Conservation (phyloP, 2,797 vertebrate species). For the Clamator glandarius region DNA sequence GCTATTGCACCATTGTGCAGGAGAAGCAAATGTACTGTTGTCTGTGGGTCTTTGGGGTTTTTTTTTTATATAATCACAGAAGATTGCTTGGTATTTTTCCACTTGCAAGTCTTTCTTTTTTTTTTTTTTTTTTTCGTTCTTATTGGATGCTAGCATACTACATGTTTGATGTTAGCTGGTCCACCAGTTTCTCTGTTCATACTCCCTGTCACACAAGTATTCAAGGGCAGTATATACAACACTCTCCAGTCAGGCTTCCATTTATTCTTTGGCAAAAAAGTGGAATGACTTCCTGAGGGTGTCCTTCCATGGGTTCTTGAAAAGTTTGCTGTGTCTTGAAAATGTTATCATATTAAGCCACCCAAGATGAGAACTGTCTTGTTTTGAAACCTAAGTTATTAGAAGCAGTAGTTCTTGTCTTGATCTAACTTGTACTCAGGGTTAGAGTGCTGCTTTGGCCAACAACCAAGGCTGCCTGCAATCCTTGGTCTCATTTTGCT, state of each 20-base stretch:
- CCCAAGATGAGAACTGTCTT: neutral
- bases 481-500: neutral
- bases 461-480: neutral
- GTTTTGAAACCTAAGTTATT: neutral
- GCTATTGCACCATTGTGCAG: neutral
- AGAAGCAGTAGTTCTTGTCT: neutral
- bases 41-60: neutral
- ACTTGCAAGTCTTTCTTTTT: neutral
- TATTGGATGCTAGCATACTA: neutral
- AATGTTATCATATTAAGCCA: neutral
- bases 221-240: no score
- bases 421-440: neutral
- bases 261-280: neutral
- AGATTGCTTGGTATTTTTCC: neutral
- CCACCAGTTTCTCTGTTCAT: neutral
- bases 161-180: neutral
- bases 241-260: neutral
- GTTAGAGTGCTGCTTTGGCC: neutral
- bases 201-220: neutral
- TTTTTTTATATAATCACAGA: neutral
- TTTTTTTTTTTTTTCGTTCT: neutral
- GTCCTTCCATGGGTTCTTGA: neutral
- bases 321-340: neutral
- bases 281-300: neutral
- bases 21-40: neutral